Evolutionary conservation across 2,113 vertebrate genomes (phyloP), one percentile per base, ranked within the genome.

Genomic region (Siniperca chuatsi): DNA sequence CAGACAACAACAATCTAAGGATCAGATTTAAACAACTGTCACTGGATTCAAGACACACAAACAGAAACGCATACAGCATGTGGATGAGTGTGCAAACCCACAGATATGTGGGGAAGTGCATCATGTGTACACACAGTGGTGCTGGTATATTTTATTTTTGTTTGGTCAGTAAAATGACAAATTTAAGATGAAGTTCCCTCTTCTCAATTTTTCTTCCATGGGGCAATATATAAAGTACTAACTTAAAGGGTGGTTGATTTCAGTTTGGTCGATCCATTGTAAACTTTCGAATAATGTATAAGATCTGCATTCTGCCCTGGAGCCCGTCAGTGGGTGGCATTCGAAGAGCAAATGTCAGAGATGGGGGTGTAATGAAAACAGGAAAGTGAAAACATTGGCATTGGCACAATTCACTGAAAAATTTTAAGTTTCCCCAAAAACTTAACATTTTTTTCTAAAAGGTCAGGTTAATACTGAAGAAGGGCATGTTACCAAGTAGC

Each of bases 291-390:
- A 76, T 66, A 58, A 70, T 20, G 66, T 70, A 75, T 46, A 12
- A 74, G 66, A 69, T 73, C 52, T 68, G 55, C 57, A 29, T 80
- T 81, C 60, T 48, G 65, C 54, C 33, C 15, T 44, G 52, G 46
- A 80, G 72, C 44, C 65, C 5, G 6, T 55, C 65, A 61, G 86
- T 75, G 83, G 78, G 74, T 61, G 67, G 81, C 50, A 71, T 81
- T 79, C 65, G 2, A 67, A 77, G 70, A 81, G 52, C 77, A 70
- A 81, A 85, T 89, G 82, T 79, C 50, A 82, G 35, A 70, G 79
- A 80, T 58, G 78, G 62, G 69, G 16, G 54, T 65, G 60, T 65
- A 66, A 76, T 67, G 48, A 61, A 75, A 87, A 78, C 82, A 71
- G 40, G 16, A 7, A 35, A 70, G 44, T 65, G 11, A 60, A 86